These are phyloP conservation scores for Ptiloglossa arizonensis DNA, from an alignment of 1,140 invertebrate species.

Conservation along the genomic window DNA sequence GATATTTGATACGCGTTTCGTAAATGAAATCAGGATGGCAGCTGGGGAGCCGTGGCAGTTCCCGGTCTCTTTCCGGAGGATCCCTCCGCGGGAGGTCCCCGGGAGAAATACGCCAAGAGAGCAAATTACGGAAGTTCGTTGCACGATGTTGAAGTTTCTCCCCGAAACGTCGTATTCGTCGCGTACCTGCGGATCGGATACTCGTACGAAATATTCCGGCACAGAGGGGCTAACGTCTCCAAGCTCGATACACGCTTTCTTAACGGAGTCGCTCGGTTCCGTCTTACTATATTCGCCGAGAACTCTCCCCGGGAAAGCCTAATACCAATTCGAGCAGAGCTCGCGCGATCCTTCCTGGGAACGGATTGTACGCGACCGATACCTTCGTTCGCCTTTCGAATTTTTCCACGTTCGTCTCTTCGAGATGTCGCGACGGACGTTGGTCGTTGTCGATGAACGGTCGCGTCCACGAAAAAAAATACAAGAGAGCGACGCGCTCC, in stretches of 20 bases:
- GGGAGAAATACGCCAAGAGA: constrained; percentile 56
- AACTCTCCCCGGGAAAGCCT: not conserved
- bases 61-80: constrained; percentile 38
- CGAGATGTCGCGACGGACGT: too few relatives aligned
- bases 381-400: too few relatives aligned
- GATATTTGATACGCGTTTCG: constrained; percentile 47
- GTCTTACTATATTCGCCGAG: too few relatives aligned
- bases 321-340: not conserved
- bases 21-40: constrained; percentile 39
- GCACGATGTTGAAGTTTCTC: constrained; percentile 46
- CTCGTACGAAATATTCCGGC: constrained; percentile 5
- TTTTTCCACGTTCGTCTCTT: too few relatives aligned
- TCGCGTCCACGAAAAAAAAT: too few relatives aligned
- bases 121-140: constrained; percentile 68
- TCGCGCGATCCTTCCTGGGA: too few relatives aligned
- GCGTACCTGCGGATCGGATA: constrained; percentile 25
- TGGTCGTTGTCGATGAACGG: too few relatives aligned
- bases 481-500: too few relatives aligned
- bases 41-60: constrained; percentile 19
- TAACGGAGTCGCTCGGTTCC: not conserved
- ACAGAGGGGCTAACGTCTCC: constrained; percentile 1
- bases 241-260: not conserved
- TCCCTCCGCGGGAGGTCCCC: constrained; percentile 29
- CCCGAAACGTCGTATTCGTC: constrained; percentile 35
- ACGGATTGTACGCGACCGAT: too few relatives aligned